These are phyloP conservation scores for Lasioglossum marginatum DNA, from an alignment of 2,888 invertebrate species.

Conservation along the genomic window DNA sequence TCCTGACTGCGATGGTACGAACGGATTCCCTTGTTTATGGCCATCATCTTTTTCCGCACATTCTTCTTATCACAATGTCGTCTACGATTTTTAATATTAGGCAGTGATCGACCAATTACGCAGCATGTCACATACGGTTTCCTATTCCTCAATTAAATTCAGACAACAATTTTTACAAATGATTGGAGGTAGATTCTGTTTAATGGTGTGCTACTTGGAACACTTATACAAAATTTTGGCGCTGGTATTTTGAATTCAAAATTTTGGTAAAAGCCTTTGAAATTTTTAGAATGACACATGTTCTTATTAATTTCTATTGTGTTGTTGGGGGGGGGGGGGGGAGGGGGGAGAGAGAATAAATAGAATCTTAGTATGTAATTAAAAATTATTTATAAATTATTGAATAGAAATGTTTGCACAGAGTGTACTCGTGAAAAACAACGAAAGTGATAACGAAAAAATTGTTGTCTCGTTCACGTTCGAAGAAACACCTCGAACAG, in stretches of 20 bases:
- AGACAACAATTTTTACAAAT: not conserved
- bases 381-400: too few species aligned
- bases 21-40: constrained; percentile 15
- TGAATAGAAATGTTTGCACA: not conserved
- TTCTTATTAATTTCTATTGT: not conserved
- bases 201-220: too few species aligned
- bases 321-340: too few species aligned
- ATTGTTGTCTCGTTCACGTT: not conserved
- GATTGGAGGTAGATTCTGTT: not conserved
- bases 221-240: not conserved
- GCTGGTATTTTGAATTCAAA: not conserved
- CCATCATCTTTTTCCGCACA: not conserved
- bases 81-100: constrained; percentile 23
- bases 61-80: constrained; percentile 34
- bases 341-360: too few species aligned
- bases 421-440: not conserved
- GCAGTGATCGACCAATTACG: constrained; percentile 30
- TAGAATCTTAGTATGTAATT: too few species aligned
- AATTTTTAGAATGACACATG: not conserved
- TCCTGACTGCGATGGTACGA: constrained; percentile 16
- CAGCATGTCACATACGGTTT: constrained; percentile 1
- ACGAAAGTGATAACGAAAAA: not conserved
- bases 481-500: not conserved
- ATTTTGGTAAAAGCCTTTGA: not conserved
- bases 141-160: not conserved